Percentiles rank a stretch among this genome's conserved stretches.
These are phyloP conservation scores for Pempheris klunzingeri DNA, from an alignment of 2,797 vertebrate species.

Conservation along the genomic window DNA sequence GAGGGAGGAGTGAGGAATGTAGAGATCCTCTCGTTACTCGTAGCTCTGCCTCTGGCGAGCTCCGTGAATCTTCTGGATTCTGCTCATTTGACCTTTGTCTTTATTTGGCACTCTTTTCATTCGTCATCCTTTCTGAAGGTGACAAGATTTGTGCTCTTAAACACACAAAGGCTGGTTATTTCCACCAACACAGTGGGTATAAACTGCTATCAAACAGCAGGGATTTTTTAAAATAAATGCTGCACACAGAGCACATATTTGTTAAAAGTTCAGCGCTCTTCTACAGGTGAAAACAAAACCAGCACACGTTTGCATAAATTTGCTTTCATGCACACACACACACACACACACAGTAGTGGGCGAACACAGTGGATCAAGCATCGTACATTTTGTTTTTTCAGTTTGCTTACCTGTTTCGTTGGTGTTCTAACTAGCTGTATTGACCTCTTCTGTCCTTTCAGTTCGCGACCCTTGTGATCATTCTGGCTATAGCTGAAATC, in stretches of 20 bases:
- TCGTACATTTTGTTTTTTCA: neutral
- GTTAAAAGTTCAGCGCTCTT: neutral
- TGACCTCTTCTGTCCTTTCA: constrained; percentile 39
- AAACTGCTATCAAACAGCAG: no score
- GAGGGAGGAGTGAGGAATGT: neutral
- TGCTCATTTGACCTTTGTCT: neutral
- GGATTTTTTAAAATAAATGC: neutral
- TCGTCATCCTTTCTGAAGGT: neutral
- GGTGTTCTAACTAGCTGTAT: neutral
- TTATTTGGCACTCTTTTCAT: neutral
- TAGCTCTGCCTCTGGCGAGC: neutral
- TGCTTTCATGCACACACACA: neutral
- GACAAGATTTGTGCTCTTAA: neutral
- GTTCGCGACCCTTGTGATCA: constrained; percentile 61
- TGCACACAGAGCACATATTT: neutral
- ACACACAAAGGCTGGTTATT: neutral
- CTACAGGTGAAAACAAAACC: neutral
- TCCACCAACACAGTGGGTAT: neutral
- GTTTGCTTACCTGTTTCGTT: neutral
- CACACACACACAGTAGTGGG: neutral
- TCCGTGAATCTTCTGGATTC: neutral
- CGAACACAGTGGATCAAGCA: neutral
- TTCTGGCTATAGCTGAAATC: constrained; percentile 38
- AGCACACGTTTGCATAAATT: neutral
- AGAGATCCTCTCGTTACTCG: neutral